Conservation (phyloP, 2,888 invertebrate genomes). For the Ectemnius lituratus region DNA sequence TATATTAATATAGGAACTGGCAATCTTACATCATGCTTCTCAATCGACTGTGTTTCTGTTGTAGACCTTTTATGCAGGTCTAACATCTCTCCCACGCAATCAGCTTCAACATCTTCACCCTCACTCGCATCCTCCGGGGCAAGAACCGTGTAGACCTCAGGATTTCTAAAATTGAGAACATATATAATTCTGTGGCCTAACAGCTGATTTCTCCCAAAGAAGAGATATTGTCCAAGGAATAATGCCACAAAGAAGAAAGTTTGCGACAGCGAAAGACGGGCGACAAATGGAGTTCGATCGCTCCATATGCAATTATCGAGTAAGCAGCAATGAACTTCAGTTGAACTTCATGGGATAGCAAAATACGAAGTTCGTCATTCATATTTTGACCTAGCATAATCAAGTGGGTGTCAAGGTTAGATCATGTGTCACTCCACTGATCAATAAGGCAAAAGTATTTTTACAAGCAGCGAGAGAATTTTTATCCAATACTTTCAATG, state of each 20-base stretch:
- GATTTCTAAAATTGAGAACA: conserved; percentile 61
- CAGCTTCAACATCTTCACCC: conserved; percentile 69
- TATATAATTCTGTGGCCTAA: too few species aligned
- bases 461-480: conserved; percentile 16
- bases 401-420: conserved; percentile 69
- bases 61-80: conserved; percentile 67
- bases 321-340: too few species aligned
- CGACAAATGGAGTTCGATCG: too few species aligned
- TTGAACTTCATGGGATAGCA: not conserved
- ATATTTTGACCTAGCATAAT: conserved; percentile 31
- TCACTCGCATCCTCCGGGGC: conserved; percentile 78
- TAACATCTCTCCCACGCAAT: conserved; percentile 70
- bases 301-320: too few species aligned
- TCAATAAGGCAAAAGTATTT: conserved; percentile 62
- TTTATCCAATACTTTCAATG: not conserved
- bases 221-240: too few species aligned
- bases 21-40: conserved; percentile 71
- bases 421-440: conserved; percentile 68
- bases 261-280: too few species aligned
- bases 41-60: conserved; percentile 67
- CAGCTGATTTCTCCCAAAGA: too few species aligned
- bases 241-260: too few species aligned
- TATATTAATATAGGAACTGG: conserved; percentile 17
- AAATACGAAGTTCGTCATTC: conserved; percentile 3
- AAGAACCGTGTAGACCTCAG: conserved; percentile 67